Conservation (phyloP, 2,113 vertebrate species). For the Cricetomys ansorgei region DNA sequence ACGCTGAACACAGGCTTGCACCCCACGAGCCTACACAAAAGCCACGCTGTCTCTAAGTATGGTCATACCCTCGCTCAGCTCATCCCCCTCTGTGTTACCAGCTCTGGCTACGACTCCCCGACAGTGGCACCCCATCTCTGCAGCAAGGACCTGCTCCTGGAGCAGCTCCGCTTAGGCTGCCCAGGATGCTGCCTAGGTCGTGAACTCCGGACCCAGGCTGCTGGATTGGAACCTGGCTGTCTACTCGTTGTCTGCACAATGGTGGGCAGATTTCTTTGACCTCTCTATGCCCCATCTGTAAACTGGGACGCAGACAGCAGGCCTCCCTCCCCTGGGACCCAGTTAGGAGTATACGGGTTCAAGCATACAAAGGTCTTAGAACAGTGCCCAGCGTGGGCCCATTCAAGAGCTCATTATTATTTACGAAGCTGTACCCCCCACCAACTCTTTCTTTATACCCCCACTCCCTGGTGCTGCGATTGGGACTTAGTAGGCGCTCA, state of each 20-base stretch:
- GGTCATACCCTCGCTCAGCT: accelerated
- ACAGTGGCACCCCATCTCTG: accelerated
- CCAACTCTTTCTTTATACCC: background rate
- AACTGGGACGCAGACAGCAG: background rate
- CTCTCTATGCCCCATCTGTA: background rate
- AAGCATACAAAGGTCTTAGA: background rate
- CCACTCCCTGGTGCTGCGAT: background rate
- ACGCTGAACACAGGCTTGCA: background rate
- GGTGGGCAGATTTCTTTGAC: background rate
- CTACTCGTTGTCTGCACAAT: background rate
- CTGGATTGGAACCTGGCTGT: background rate
- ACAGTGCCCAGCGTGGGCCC: background rate
- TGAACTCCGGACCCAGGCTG: background rate
- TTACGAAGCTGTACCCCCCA: background rate
- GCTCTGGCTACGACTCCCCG: background rate
- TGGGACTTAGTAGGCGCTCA: slow-evolving; percentile 37
- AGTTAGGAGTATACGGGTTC: background rate
- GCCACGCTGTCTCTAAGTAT: accelerated
- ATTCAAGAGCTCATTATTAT: background rate
- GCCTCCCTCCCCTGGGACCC: background rate
- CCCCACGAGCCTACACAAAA: accelerated
- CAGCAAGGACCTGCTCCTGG: background rate
- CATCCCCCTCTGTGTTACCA: background rate
- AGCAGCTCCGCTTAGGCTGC: background rate
- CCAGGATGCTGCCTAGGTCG: too few relatives aligned